These are phyloP conservation scores for Coluber constrictor DNA, from an alignment of 2,797 vertebrate genomes.

Conservation along the genomic window DNA sequence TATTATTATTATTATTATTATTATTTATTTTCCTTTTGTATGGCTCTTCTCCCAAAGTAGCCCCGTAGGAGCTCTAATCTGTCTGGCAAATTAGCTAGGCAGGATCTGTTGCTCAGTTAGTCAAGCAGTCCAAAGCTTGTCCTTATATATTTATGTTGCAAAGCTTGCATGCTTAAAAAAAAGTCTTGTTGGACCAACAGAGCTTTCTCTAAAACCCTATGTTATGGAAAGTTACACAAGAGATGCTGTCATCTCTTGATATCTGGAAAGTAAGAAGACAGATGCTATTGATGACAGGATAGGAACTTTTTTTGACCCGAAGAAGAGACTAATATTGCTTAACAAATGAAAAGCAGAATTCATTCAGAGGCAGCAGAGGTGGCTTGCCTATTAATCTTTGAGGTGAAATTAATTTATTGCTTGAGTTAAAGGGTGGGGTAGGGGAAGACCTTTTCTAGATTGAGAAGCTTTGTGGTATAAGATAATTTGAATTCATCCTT, in stretches of 20 bases:
- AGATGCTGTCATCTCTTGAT: background rate
- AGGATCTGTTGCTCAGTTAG: background rate
- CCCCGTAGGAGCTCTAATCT: background rate
- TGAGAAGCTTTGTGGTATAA: background rate
- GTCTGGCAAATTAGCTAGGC: background rate
- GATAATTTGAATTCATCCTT: background rate
- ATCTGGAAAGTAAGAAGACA: background rate
- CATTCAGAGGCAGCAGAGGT: background rate
- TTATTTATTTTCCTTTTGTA: background rate
- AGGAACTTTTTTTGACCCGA: background rate
- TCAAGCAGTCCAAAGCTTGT: background rate
- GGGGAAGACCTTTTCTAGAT: background rate
- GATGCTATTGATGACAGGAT: background rate
- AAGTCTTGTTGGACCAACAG: no score
- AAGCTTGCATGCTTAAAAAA: background rate
- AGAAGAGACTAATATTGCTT: background rate
- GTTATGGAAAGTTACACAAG: background rate
- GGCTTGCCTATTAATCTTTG: slow-evolving; percentile 12
- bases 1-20: background rate
- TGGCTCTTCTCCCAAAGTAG: background rate
- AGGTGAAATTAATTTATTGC: slow-evolving; percentile 6
- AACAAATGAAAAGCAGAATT: background rate
- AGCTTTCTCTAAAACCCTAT: background rate
- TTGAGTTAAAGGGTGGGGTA: background rate
- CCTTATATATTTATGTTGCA: background rate